Evolutionary conservation across 2,113 vertebrate genomes (phyloP).

Genomic region (Cinclus mexicanus): DNA sequence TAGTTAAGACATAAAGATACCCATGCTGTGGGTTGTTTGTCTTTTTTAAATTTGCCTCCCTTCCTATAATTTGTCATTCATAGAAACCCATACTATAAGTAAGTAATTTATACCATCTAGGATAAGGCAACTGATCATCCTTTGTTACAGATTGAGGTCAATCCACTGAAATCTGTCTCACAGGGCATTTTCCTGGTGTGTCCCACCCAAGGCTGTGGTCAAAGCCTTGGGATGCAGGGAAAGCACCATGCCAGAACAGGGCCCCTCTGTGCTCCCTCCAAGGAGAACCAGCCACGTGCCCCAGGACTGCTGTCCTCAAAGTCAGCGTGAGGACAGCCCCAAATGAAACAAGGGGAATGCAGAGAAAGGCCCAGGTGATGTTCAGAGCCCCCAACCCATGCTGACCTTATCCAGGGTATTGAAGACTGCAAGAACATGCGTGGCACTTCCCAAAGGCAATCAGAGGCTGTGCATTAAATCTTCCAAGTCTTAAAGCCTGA

Average conservation of each 20-base stretch:
- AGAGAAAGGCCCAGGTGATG: neutral
- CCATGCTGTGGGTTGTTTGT: neutral
- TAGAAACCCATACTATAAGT: constrained; percentile 52
- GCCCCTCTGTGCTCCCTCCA: neutral
- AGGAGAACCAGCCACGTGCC: neutral
- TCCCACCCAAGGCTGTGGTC: neutral
- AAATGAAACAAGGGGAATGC: neutral
- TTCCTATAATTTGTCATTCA: neutral
- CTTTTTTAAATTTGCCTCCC: neutral
- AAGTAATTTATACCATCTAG: constrained; percentile 47
- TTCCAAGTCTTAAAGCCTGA: neutral
- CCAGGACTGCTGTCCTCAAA: neutral
- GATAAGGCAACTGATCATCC: constrained; percentile 13
- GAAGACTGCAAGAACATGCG: neutral
- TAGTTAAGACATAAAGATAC: neutral
- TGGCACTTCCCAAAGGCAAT: neutral
- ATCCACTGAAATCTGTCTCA: constrained; percentile 10
- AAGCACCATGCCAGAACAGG: neutral
- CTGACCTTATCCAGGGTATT: too few species aligned
- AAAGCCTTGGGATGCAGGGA: neutral
- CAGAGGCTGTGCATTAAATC: neutral
- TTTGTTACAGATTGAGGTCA: constrained; percentile 39
- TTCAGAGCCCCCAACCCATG: rapidly evolving
- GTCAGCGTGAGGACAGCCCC: neutral
- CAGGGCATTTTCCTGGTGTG: neutral